Conservation (phyloP, 2,888 invertebrate species). For the Cartodere bifasciata region DNA sequence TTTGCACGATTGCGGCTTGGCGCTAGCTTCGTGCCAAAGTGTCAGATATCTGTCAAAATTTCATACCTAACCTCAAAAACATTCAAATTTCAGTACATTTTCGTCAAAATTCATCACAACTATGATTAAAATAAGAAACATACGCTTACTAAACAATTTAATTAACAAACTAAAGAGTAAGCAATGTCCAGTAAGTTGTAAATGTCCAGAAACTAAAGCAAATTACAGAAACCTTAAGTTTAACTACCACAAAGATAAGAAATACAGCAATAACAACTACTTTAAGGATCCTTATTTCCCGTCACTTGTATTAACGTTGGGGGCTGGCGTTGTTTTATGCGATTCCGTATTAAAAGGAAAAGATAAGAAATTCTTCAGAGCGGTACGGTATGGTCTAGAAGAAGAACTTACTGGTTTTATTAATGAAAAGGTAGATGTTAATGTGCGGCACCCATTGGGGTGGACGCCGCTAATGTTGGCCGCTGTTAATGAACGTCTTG, state of each 20-base stretch:
- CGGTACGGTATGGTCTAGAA: slow-evolving; percentile 39
- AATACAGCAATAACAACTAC: background rate
- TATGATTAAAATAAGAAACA: no score
- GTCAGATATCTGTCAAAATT: no score
- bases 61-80: no score
- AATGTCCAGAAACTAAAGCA: no score
- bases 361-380: slow-evolving; percentile 38
- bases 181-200: no score
- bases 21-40: no score
- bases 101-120: no score
- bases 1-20: no score
- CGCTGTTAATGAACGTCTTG: slow-evolving; percentile 59
- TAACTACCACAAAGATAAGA: background rate
- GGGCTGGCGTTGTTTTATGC: slow-evolving; percentile 21
- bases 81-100: no score
- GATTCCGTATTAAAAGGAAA: slow-evolving; percentile 21
- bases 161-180: no score
- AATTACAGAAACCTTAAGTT: no score
- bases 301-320: slow-evolving; percentile 12
- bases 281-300: background rate
- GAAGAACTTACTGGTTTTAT: slow-evolving; percentile 29
- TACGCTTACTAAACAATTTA: no score
- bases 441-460: slow-evolving; percentile 62
- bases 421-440: slow-evolving; percentile 44
- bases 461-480: slow-evolving; percentile 84